Evolutionary conservation across 2,113 vertebrate genomes (phyloP).

Genomic region (Pardalotus punctatus): DNA sequence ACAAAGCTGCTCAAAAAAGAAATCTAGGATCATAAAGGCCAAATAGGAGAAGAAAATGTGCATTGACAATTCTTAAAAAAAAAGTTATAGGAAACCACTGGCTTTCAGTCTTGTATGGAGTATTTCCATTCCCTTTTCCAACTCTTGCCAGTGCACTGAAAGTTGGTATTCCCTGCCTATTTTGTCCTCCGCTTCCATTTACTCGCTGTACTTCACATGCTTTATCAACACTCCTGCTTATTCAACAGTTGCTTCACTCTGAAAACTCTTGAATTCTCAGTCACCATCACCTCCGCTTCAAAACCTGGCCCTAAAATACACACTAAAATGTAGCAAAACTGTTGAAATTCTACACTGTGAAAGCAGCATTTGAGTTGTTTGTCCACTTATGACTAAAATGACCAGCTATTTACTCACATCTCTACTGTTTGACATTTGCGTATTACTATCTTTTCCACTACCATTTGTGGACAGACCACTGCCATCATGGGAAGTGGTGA

Average conservation of each 20-base stretch:
- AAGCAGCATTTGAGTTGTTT: neutral
- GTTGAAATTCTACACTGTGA: neutral
- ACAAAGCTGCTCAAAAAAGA: neutral
- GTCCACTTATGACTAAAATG: rapidly evolving
- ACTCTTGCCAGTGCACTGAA: neutral
- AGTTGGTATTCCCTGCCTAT: neutral
- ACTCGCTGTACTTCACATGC: neutral
- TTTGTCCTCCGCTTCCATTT: neutral
- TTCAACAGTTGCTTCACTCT: neutral
- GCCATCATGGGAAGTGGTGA: neutral
- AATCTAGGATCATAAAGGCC: neutral
- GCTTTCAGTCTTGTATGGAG: neutral
- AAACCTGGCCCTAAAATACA: neutral
- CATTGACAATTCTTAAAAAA: neutral
- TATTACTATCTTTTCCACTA: neutral
- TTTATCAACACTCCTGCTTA: neutral
- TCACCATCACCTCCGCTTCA: neutral
- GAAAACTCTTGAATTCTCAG: neutral
- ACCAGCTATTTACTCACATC: neutral
- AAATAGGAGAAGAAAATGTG: neutral
- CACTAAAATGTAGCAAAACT: neutral
- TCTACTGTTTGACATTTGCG: neutral
- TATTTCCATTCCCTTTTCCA: neutral
- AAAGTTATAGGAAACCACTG: neutral
- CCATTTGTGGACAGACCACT: neutral